Evolutionary conservation across 2,113 vertebrate species (phyloP).

Genomic region (Macrotus californicus): DNA sequence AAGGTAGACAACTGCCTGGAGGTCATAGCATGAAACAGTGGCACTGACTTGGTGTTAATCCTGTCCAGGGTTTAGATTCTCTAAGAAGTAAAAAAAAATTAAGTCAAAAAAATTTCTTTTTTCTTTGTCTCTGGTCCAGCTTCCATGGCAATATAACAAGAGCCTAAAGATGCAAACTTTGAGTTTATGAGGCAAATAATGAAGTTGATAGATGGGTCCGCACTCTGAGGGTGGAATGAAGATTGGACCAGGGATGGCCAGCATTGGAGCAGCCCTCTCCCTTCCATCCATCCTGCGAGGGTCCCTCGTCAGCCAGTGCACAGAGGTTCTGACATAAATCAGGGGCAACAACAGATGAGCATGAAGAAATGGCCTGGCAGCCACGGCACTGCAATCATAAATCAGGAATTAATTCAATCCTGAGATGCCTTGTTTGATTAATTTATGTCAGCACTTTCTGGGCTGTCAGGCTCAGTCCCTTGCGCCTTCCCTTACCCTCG

Average conservation of each 20-base stretch:
- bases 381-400: constrained; percentile 76
- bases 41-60: not conserved
- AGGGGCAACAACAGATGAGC: constrained; percentile 69
- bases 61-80: not conserved
- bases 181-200: constrained; percentile 58
- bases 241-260: not conserved
- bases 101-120: not conserved
- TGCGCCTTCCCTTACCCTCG: not conserved
- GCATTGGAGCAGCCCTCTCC: constrained; percentile 11
- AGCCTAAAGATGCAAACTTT: not conserved
- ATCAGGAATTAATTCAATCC: constrained; percentile 85
- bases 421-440: constrained; percentile 81
- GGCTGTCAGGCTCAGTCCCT: constrained; percentile 56
- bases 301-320: constrained; percentile 39
- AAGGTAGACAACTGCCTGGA: not conserved
- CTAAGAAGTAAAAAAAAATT: too few species aligned
- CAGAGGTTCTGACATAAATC: constrained; percentile 75
- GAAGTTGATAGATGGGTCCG: constrained; percentile 45
- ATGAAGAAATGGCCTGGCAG: constrained; percentile 63
- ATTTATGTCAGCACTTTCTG: constrained; percentile 80
- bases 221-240: constrained; percentile 36
- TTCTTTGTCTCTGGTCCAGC: not conserved
- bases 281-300: constrained; percentile 53
- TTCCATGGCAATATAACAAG: not conserved
- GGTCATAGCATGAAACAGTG: not conserved